Evolutionary conservation across 2,888 invertebrate species (phyloP), one percentile per base, ranked within the genome.

Genomic region (Melipona bicolor): DNA sequence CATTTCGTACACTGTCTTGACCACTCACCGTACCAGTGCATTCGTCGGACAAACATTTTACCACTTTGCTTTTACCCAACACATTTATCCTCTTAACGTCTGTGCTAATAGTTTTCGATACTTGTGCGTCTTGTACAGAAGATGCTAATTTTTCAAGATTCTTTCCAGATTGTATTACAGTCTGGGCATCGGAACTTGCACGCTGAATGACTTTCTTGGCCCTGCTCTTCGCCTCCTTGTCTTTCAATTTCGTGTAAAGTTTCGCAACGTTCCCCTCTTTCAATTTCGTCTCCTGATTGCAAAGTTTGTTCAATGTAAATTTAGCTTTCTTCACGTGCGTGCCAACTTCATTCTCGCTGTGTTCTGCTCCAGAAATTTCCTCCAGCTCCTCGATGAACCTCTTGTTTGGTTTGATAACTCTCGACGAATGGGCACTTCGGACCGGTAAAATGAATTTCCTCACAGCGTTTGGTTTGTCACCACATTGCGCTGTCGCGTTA

Each of bases 331-430:
- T 93, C 21, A 90, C 86, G 49, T 92, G 89, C 1, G 74, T 72
- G 13, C 80, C 72, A 70, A 87, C 77, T 77, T 93, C 92, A 81
- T 90, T 91, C 61, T 93, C 93, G 43, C 90, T 88, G 76, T 91
- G 90, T 32, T 94, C 93, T 76, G 94, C 89, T 83, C 91, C 84
- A 83, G 93, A 81, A 86, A 92, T 84, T 65, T 94, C 95, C 91
- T 96, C 96, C 85, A 96, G 96, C 83, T 96, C 96, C 92, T 97
- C 97, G 77, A 97, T 96, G 91, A 98, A 97, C 88, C 97, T 96
- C 95, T 98, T 98, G 92, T 98, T 98, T 62, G 98, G 98, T 94
- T 97, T 98, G 76, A 98, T 98, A 65, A 98, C 97, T 88, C 98
- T 96, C 9, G 98, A 98, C 64, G 98, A 98, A 94, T 98, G 97